Base-by-base conservation (phyloP, 2,888 invertebrate species). In the Drosophila paranaensis region DNA sequence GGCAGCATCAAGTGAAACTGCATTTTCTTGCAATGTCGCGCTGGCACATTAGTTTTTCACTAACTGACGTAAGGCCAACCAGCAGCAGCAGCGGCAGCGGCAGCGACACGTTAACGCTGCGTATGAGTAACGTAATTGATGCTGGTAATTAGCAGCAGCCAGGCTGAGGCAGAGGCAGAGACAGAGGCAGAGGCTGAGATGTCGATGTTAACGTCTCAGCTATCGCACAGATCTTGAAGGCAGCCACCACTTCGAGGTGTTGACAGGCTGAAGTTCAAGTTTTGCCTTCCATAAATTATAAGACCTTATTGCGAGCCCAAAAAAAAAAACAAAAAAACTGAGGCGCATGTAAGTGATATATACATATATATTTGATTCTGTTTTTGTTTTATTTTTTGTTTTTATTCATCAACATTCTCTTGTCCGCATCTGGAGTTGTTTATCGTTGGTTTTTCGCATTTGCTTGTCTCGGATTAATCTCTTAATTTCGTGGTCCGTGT, bases 21-120 rank as follows among this genome's bases (percentile, higher is more conserved):
- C 91, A 91, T 91, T 91, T 91, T 91, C 89, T 89, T 90, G 81
- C 85, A 90, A 90, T 88, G 90, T 83, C 91, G 89, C 77, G 69
- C 54, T 66, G 73, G 75, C 25, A 67, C 79, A 76, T 83, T 85
- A 84, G 85, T 70, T 86, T 88, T 82, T 77, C 77, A 74, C 72
- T 61, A 69, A 60, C 69, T 63, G 71, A 73, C 67, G 72, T 86
- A 71, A 84, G 89, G 87, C 81, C 63, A 88, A 82, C 75, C 63
- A 69, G 55, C 58, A 33, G 43, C 46, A 25, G 13, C 64, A 67
- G 56, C 51, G 20, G 25, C 37, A 51, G 43, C 20, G 11, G 54
- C 48, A 27, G 13, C 16, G 16, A 5, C 42, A 9, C 77, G 68
- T 48, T 62, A 71, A 82, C 71, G 57, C 60, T 71, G 86, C 84